phyloP scores from a whole-genome alignment of 2,888 invertebrate genomes.

The Trichogramma evanescens region DNA sequence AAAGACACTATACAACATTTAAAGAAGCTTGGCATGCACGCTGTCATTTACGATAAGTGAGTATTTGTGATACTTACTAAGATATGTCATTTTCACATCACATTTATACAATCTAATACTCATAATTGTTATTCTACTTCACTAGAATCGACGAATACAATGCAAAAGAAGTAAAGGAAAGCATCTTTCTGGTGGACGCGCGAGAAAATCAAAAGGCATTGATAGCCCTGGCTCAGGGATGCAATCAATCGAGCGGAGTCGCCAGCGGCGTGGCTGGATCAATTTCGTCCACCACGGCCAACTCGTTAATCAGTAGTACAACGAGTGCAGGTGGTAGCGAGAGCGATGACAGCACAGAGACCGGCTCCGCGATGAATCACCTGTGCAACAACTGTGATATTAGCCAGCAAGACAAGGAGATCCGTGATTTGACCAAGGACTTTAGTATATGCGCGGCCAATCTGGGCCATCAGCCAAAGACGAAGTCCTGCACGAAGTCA shows the following conservation, averaged over 20 bases:
- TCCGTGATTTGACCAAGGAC: conserved; percentile 40
- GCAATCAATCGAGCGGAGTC: conserved; percentile 26
- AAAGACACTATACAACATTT: conserved; percentile 76
- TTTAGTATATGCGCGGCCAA: conserved; percentile 41
- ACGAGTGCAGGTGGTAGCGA: conserved; percentile 28
- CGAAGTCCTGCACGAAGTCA: conserved; percentile 26
- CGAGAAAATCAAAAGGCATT: conserved; percentile 66
- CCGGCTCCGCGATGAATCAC: conserved; percentile 4
- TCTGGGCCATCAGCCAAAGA: conserved; percentile 34
- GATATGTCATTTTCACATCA: too few relatives aligned
- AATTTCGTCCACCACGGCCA: conserved; percentile 44
- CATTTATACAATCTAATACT: too few relatives aligned
- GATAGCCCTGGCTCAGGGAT: conserved; percentile 46
- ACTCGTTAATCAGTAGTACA: conserved; percentile 48
- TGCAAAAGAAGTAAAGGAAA: conserved; percentile 69
- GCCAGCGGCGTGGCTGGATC: conserved; percentile 44
- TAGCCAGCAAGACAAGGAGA: conserved; percentile 34
- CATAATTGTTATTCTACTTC: conserved; percentile 4
- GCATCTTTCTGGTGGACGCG: conserved; percentile 74
- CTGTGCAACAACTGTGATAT: conserved; percentile 25
- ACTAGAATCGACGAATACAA: conserved; percentile 63
- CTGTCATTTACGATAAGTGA: conserved; percentile 91
- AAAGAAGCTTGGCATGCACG: conserved; percentile 85
- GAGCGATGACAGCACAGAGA: conserved; percentile 23
- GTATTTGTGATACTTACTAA: conserved; percentile 19